Percentiles rank a stretch among this genome's conserved stretches.
Conservation (phyloP, 2,797 vertebrate genomes). For the Lerista edwardsae region DNA sequence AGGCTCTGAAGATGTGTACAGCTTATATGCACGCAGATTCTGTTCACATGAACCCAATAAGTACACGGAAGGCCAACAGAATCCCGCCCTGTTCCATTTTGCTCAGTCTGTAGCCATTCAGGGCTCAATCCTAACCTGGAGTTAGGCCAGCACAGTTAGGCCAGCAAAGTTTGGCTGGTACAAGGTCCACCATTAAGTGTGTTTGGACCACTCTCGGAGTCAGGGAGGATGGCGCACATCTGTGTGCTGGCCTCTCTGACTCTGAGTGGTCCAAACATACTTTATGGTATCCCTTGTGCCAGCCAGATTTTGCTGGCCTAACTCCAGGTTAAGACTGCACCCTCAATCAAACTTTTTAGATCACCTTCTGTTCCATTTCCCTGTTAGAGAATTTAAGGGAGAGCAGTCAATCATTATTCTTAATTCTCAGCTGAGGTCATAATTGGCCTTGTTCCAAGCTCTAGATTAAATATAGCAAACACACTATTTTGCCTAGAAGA, state of each 20-base stretch:
- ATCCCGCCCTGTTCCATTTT: neutral
- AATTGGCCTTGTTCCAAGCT: conserved; percentile 42
- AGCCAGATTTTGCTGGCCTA: too few species aligned
- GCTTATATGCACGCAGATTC: neutral
- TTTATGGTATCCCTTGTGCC: too few species aligned
- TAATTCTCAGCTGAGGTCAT: conserved; percentile 42
- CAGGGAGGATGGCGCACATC: too few species aligned
- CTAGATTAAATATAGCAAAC: conserved; percentile 55
- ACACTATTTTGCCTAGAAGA: conserved; percentile 50
- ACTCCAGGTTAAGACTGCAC: too few species aligned
- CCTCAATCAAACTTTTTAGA: neutral
- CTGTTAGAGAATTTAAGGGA: neutral
- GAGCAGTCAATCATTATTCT: conserved; percentile 32
- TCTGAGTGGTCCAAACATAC: too few species aligned
- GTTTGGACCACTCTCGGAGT: too few species aligned
- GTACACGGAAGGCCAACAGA: neutral
- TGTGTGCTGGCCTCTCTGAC: too few species aligned
- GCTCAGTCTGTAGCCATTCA: conserved; percentile 3
- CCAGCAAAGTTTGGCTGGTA: too few species aligned
- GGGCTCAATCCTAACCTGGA: too few species aligned
- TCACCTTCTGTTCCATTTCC: neutral
- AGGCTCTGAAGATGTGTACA: neutral
- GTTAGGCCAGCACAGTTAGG: too few species aligned
- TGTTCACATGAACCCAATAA: neutral
- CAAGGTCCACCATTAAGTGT: too few species aligned